phyloP scores from a whole-genome alignment of 2,888 invertebrate genomes.

The Hydroisotoma schaefferi region DNA sequence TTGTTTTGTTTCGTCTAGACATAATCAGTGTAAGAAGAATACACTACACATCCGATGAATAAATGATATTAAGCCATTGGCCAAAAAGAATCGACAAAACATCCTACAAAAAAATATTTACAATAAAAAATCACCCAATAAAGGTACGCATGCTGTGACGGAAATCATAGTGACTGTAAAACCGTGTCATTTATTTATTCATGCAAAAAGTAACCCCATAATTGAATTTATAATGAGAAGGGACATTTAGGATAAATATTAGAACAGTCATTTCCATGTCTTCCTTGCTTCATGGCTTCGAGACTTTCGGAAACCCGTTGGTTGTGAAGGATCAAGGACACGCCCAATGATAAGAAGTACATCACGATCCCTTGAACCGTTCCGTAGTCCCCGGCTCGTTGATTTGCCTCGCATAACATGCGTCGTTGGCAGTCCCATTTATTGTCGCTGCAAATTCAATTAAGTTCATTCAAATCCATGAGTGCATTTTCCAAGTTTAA shows the following conservation, averaged over 20 bases:
- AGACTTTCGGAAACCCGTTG: conserved; percentile 44
- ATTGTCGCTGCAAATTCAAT: conserved; percentile 32
- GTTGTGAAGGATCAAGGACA: conserved; percentile 37
- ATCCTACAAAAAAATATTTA: too few relatives aligned
- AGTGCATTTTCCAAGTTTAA: too few relatives aligned
- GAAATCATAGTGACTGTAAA: conserved; percentile 81
- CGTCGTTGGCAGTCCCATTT: conserved; percentile 43
- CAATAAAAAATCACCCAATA: too few relatives aligned
- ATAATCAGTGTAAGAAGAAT: not conserved
- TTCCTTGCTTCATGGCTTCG: conserved; percentile 45
- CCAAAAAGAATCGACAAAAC: too few relatives aligned
- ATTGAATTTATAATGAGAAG: conserved; percentile 30
- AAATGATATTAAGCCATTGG: too few relatives aligned
- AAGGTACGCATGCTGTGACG: conserved; percentile 83
- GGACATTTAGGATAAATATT: conserved; percentile 41
- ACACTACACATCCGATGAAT: not conserved
- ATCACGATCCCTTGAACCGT: conserved; percentile 33
- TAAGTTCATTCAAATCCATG: too few relatives aligned
- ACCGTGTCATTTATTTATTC: conserved; percentile 90
- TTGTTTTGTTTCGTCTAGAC: not conserved
- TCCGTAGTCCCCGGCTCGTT: conserved; percentile 40
- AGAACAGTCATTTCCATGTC: conserved; percentile 40
- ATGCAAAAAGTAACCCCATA: conserved; percentile 61
- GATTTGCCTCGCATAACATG: conserved; percentile 45
- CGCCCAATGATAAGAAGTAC: conserved; percentile 37